Percentiles rank a stretch among this genome's conserved stretches.
These are phyloP conservation scores for Andricus quercusramuli DNA, from an alignment of 2,888 invertebrate genomes.

Conservation along the genomic window DNA sequence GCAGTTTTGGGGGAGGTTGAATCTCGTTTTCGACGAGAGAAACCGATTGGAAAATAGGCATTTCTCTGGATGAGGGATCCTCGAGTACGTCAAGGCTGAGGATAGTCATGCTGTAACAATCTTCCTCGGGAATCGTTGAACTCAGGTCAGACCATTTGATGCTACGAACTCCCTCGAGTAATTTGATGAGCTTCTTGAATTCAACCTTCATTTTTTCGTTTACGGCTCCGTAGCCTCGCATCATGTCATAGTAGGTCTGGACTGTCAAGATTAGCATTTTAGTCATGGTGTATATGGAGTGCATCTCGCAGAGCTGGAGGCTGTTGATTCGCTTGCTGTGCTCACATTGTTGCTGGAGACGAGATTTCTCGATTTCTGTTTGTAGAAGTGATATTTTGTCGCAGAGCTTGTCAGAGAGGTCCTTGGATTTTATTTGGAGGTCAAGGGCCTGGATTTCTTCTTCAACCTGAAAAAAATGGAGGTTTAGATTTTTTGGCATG, in stretches of 20 bases:
- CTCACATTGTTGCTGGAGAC: constrained; percentile 75
- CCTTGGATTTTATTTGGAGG: constrained; percentile 61
- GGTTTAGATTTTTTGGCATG: not conserved
- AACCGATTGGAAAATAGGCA: constrained; percentile 51
- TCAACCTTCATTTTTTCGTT: constrained; percentile 81
- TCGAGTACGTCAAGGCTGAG: constrained; percentile 64
- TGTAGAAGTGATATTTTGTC: constrained; percentile 60
- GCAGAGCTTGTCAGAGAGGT: constrained; percentile 58
- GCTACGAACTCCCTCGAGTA: constrained; percentile 81
- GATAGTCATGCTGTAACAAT: constrained; percentile 69
- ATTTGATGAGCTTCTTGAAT: constrained; percentile 82
- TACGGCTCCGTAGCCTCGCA: constrained; percentile 82
- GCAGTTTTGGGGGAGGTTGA: not conserved
- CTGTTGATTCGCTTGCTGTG: constrained; percentile 78
- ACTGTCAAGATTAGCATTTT: constrained; percentile 81
- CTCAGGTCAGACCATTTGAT: constrained; percentile 83
- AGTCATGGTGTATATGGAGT: constrained; percentile 80
- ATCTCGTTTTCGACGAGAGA: constrained; percentile 53
- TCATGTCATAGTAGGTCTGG: constrained; percentile 81
- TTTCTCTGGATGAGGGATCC: constrained; percentile 60
- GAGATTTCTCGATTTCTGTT: constrained; percentile 67
- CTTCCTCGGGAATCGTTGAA: constrained; percentile 64
- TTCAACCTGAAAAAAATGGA: constrained; percentile 58
- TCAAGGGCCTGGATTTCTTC: constrained; percentile 61
- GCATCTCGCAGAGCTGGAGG: constrained; percentile 80